Percentiles rank a stretch among this genome's conserved stretches.
These are phyloP conservation scores for Melipona quadrifasciata DNA, from an alignment of 1,140 invertebrate genomes.

Conservation along the genomic window DNA sequence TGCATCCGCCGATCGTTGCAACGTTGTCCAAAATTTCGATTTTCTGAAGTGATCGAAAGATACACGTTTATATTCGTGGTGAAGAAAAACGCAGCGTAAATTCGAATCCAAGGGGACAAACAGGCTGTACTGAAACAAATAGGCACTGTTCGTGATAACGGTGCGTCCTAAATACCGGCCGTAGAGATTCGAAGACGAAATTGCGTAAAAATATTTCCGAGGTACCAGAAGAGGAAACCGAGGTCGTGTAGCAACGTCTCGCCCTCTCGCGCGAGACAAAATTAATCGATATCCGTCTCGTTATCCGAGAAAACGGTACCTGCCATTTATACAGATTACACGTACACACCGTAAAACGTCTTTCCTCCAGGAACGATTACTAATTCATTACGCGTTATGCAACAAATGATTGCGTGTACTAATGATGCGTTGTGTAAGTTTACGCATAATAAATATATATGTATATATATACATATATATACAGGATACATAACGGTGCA, in stretches of 20 bases:
- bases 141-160: constrained; percentile 35
- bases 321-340: constrained; percentile 43
- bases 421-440: constrained; percentile 51
- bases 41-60: too few species aligned
- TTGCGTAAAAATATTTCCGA: constrained; percentile 33
- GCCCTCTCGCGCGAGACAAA: neutral
- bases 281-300: constrained; percentile 18
- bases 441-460: constrained; percentile 45
- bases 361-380: constrained; percentile 36
- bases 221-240: neutral
- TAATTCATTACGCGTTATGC: constrained; percentile 48
- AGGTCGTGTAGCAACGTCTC: neutral
- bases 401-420: constrained; percentile 48
- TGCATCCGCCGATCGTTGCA: too few species aligned
- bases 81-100: neutral
- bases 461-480: neutral
- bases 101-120: neutral
- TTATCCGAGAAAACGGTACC: constrained; percentile 37
- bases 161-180: constrained; percentile 39
- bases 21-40: neutral
- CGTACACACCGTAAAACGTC: constrained; percentile 20
- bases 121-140: neutral
- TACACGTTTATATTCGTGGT: too few species aligned
- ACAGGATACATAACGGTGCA: constrained; percentile 45
- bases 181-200: constrained; percentile 21